Base-by-base conservation (phyloP, 2,113 vertebrate species). In the Cryptoleucopteryx plumbea region DNA sequence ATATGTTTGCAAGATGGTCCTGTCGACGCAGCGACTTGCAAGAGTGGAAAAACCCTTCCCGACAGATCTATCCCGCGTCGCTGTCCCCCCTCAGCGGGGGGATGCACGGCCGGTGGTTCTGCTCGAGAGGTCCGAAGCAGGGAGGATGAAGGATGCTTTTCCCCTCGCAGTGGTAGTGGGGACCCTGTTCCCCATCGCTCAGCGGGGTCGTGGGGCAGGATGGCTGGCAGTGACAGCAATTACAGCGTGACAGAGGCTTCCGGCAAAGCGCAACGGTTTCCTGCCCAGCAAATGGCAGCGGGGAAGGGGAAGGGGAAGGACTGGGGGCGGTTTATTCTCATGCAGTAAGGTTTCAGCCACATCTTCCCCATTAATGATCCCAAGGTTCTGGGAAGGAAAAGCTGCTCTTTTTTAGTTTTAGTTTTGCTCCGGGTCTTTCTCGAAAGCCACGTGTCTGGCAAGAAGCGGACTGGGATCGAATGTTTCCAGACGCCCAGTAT, bases 361-460 rank as follows among this genome's bases (percentile, higher is more conserved):
- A 1, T 29, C n/a, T 40, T 23, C 2, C 22, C 10, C 6, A 0
- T 7, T 2, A 14, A 5, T 0, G 6, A 31, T 0, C 17, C 13
- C 38, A 53, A 0, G 6, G 17, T 2, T 11, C 56, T 1, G 13
- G 13, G 43, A 50, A 34, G 7, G 48, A 22, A 43, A 93, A 42
- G 48, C 17, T 1, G 9, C 29, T 19, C 26, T 10, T 6, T 4
- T 55, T 65, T 8, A 17, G 58, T 34, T 85, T 75, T 7, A 0
- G 1, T 27, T 94, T 70, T 19, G 11, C 55, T 78, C 31, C 2
- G 8, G 13, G 3, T 20, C 4, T 52, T 9, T 27, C 21, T 4
- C 78, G 21, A 47, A 32, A 63, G 29, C n/a, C 77, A n/a, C 2
- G 4, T 59, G 71, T 8, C 23, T 62, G 55, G 4, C 2, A 7